These are phyloP conservation scores for Paratilapia polleni DNA, from an alignment of 2,113 vertebrate species.

Conservation along the genomic window DNA sequence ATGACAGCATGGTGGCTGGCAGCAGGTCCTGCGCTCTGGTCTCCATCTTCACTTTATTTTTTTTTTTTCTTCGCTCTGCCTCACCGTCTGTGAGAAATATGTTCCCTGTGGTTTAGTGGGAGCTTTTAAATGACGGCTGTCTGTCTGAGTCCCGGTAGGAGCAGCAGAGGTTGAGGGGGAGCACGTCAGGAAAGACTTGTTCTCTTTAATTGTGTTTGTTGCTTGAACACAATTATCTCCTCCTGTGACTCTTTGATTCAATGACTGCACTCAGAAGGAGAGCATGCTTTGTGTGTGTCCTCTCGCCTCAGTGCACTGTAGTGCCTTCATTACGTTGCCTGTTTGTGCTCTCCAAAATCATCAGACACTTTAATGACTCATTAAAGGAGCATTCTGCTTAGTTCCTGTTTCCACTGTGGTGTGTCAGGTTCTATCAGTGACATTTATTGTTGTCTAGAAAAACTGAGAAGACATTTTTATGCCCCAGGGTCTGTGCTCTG, in stretches of 20 bases:
- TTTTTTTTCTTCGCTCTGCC: slow-evolving; percentile 18
- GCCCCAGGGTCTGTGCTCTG: not conserved
- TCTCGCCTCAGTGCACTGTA: slow-evolving; percentile 13
- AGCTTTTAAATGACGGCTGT: slow-evolving; percentile 70
- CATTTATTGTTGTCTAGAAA: slow-evolving; percentile 8
- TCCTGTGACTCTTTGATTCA: slow-evolving; percentile 56
- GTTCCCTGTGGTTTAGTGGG: slow-evolving; percentile 71
- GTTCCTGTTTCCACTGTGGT: not conserved
- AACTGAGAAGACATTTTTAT: not conserved
- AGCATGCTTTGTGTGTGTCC: slow-evolving; percentile 30
- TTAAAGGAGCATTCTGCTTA: slow-evolving; percentile 30
- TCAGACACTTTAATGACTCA: slow-evolving; percentile 36
- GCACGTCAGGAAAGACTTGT: slow-evolving; percentile 36
- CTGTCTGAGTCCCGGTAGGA: slow-evolving; percentile 49
- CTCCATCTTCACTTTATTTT: slow-evolving; percentile 56
- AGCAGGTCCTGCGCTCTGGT: slow-evolving; percentile 48
- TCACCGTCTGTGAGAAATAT: slow-evolving; percentile 67
- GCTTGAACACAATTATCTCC: slow-evolving; percentile 52
- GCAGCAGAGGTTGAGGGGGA: slow-evolving; percentile 18
- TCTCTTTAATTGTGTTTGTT: slow-evolving; percentile 71
- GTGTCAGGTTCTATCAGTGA: not conserved
- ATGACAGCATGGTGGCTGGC: slow-evolving; percentile 67
- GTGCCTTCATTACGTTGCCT: slow-evolving; percentile 16
- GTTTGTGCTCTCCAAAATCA: slow-evolving; percentile 34
- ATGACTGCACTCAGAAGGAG: slow-evolving; percentile 34